Evolutionary conservation across 2,888 invertebrate genomes (phyloP), one percentile per base, ranked within the genome.

Genomic region (Leptinotarsa peninsularis): DNA sequence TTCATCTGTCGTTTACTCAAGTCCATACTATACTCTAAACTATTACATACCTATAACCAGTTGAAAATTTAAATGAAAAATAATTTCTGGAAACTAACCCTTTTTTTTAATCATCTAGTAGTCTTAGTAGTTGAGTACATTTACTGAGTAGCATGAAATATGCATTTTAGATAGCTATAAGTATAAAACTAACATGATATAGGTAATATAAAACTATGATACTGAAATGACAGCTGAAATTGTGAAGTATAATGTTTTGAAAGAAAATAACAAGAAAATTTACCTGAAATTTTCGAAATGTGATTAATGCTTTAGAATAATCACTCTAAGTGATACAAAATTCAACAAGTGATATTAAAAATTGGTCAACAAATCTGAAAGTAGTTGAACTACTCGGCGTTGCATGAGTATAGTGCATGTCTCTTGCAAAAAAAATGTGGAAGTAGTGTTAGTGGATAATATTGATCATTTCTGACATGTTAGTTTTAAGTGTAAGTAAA

Each of bases 281-380:
- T 76, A 76, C 78, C 76, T 78, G 78, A 81, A 81, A 80, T 80
- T 79, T 79, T 79, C 70, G 78, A 78, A 79, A 77, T 84, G 83
- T 83, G 84, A 85, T 84, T 82, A 78, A 82, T 83, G 84, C 83
- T 85, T 84, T 84, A 84, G 79, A 76, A 79, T 83, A 80, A 23
- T 81, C 80, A 77, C 76, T 77, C 18, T 43, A 72, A 79, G 80
- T 80, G 78, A 79, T 81, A 69, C n/a, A 67, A 75, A 72, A 74
- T 70, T 69, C 66, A 58, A 66, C 49, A 67, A 73, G 78, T 79
- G 79, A 82, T 80, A 82, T 69, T 73, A 23, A 76, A 52, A 15
- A 68, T 72, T 72, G 52, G 70, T 63, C 67, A 49, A 69, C 68
- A 75, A 73, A 72, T 76, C 76, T 66, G 76, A 66, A 72, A 67